Percentiles rank a stretch among this genome's conserved stretches.
Evolutionary conservation across 2,113 vertebrate species (phyloP).

Genomic region (Carassius gibelio): DNA sequence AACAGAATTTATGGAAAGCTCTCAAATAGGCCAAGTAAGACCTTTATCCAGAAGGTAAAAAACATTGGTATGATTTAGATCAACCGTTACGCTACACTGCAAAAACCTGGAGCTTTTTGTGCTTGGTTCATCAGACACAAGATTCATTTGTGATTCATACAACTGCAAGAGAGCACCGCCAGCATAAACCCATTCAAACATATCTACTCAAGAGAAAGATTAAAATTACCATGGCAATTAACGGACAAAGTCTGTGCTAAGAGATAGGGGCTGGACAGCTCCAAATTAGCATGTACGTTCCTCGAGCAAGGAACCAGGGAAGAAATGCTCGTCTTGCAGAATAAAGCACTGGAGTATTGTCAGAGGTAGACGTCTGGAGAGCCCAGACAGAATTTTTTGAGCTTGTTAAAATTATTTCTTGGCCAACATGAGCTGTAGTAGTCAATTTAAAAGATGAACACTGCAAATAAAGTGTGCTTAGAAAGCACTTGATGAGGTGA

Average conservation of each 20-base stretch:
- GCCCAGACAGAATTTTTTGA: neutral
- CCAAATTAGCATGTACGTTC: constrained; percentile 36
- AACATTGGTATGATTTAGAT: constrained; percentile 11
- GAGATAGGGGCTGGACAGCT: constrained; percentile 3
- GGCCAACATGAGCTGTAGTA: neutral
- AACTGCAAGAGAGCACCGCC: neutral
- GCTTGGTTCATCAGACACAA: neutral
- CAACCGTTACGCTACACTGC: neutral
- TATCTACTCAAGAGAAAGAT: constrained; percentile 9
- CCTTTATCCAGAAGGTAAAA: constrained; percentile 1
- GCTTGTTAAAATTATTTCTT: constrained; percentile 35
- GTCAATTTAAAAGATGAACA: constrained; percentile 20
- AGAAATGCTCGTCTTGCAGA: constrained; percentile 26
- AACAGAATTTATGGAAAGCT: neutral
- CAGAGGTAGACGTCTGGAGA: constrained; percentile 21
- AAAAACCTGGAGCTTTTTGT: neutral
- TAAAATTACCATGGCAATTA: constrained; percentile 30
- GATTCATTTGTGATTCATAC: neutral
- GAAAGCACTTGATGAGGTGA: constrained; percentile 4
- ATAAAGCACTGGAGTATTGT: constrained; percentile 21
- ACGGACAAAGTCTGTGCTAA: constrained; percentile 4
- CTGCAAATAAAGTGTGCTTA: constrained; percentile 28
- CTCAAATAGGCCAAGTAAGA: neutral
- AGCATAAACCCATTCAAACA: constrained; percentile 32
- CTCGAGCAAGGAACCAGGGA: neutral